Conservation (phyloP, 2,797 vertebrate genomes). For the Denticeps clupeoides region DNA sequence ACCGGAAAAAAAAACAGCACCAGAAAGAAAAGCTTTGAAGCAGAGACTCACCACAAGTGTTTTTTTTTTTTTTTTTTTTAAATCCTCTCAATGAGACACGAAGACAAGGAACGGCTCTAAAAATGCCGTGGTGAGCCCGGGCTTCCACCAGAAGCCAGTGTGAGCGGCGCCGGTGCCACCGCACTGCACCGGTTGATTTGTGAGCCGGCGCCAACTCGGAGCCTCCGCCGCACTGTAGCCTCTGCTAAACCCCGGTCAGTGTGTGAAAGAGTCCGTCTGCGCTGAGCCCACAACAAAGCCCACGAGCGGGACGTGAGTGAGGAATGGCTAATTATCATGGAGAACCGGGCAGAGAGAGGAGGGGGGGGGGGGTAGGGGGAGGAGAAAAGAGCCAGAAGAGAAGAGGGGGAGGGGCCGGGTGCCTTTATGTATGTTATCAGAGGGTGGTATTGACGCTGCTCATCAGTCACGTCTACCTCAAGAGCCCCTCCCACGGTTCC, state of each 20-base stretch:
- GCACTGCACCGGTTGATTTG: too few species aligned
- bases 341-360: constrained; percentile 25
- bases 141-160: constrained; percentile 11
- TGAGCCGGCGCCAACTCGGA: too few species aligned
- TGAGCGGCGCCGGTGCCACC: neutral
- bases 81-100: neutral
- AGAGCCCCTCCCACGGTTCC: constrained; percentile 50
- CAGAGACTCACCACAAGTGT: neutral
- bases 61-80: neutral
- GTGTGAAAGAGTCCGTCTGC: constrained; percentile 6
- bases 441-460: constrained; percentile 66
- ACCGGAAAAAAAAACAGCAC: neutral
- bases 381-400: constrained; percentile 8
- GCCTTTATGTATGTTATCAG: constrained; percentile 56
- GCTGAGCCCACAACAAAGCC: constrained; percentile 59
- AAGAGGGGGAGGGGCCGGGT: constrained; percentile 25
- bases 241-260: too few species aligned
- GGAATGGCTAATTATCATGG: constrained; percentile 76
- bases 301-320: constrained; percentile 57
- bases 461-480: constrained; percentile 81
- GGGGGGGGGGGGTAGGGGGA: constrained; percentile 15
- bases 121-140: neutral
- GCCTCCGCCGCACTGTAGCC: too few species aligned
- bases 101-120: too few species aligned
- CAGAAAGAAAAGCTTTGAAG: neutral